Percentiles rank a stretch among this genome's conserved stretches.
Evolutionary conservation across 2,888 invertebrate species (phyloP).

Genomic region (Maniola hyperantus): DNA sequence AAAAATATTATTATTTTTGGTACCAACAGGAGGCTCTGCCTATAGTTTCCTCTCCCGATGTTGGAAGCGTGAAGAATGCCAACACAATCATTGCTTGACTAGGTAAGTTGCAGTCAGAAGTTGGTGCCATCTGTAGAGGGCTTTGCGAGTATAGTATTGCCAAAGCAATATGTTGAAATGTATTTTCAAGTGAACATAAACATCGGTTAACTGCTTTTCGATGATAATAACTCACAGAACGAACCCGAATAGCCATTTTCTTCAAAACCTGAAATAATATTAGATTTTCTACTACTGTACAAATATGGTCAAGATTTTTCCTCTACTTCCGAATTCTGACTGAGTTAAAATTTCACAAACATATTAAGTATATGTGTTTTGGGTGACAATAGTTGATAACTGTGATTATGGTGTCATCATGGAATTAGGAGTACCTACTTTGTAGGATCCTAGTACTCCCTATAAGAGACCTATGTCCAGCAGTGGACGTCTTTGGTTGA

Average conservation of each 20-base stretch:
- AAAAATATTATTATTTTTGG: no score
- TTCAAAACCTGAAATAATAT: constrained; percentile 16
- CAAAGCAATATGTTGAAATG: constrained; percentile 22
- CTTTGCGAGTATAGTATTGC: constrained; percentile 10
- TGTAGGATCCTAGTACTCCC: no score
- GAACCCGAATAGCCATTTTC: constrained; percentile 13
- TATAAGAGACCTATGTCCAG: no score
- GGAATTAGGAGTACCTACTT: no score
- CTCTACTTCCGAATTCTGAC: no score
- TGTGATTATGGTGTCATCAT: no score
- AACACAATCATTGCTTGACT: no score
- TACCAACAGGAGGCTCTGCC: no score
- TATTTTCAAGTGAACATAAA: constrained; percentile 21
- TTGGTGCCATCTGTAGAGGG: neutral
- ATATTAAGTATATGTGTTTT: no score
- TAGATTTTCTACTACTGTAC: constrained; percentile 9
- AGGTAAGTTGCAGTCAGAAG: neutral
- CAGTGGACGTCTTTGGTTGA: no score
- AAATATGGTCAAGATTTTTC: constrained; percentile 10
- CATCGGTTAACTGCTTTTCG: constrained; percentile 22
- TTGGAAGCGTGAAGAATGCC: neutral
- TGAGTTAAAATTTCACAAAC: no score
- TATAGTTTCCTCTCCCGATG: neutral
- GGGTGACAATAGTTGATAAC: no score
- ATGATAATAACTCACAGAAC: constrained; percentile 24